phyloP scores from a whole-genome alignment of 30 jellyfish, hydroid and myxozoan genomes.

The Hydra vulgaris region DNA sequence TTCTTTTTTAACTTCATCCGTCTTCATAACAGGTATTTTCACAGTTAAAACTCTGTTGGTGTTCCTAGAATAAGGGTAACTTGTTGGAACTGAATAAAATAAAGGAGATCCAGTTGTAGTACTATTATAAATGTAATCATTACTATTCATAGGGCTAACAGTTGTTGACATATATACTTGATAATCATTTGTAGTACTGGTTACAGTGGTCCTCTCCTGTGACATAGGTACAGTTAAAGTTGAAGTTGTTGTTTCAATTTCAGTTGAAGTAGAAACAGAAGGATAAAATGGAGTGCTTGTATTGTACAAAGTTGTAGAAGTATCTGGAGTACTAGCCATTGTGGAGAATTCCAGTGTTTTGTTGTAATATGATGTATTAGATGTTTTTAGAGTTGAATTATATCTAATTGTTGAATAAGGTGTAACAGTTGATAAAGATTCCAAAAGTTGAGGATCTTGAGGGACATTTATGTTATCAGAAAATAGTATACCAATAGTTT shows the following conservation, averaged over 20 bases:
- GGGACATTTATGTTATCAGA: neutral
- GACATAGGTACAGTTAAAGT: too few species aligned
- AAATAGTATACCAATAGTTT: neutral
- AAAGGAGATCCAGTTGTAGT: neutral
- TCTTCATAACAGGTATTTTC: constrained; percentile 1
- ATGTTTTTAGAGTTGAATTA: neutral
- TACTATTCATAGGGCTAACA: neutral
- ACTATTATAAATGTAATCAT: neutral
- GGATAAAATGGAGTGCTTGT: neutral
- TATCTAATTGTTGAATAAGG: neutral
- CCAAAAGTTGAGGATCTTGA: constrained; percentile 4
- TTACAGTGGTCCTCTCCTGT: neutral
- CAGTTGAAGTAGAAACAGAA: neutral
- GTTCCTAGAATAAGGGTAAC: neutral
- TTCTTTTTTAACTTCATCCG: neutral
- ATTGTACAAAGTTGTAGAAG: too few species aligned
- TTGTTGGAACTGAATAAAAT: neutral
- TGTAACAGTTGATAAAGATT: neutral
- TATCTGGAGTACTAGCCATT: neutral
- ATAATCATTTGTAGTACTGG: neutral
- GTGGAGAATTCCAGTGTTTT: neutral
- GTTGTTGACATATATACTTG: neutral
- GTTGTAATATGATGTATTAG: too few species aligned
- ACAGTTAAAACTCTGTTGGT: neutral
- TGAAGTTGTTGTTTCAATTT: neutral